Percentiles rank a stretch among this genome's conserved stretches.
Evolutionary conservation across 2,888 invertebrate genomes (phyloP).

Genomic region (Cosmopolites sordidus): DNA sequence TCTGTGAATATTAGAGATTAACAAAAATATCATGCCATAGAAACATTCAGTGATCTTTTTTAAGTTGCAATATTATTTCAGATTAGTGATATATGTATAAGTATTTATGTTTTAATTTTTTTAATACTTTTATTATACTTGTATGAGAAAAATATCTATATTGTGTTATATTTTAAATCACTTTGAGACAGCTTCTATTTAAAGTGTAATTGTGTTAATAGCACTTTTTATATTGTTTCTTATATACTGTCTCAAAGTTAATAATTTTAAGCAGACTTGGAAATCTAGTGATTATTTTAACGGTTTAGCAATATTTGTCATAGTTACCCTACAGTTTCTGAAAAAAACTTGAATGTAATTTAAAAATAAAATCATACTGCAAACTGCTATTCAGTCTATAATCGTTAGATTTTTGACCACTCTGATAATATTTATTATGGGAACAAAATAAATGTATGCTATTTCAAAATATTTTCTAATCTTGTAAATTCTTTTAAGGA

Average conservation of each 20-base stretch:
- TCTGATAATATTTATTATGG: slow-evolving; percentile 21
- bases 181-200: slow-evolving; percentile 4
- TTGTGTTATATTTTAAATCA: slow-evolving; percentile 6
- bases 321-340: slow-evolving; percentile 13
- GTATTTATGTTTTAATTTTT: slow-evolving; percentile 14
- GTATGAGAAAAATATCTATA: background rate
- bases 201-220: background rate
- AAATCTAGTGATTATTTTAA: slow-evolving; percentile 18
- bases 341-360: slow-evolving; percentile 6
- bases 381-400: slow-evolving; percentile 7
- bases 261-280: background rate
- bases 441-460: slow-evolving; percentile 28
- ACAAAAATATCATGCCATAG: slow-evolving; percentile 18
- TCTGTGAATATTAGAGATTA: slow-evolving; percentile 17
- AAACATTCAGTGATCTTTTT: slow-evolving; percentile 33
- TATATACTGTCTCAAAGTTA: background rate
- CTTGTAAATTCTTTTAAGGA: background rate
- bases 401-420: slow-evolving; percentile 17
- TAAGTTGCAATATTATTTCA: slow-evolving; percentile 20
- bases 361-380: slow-evolving; percentile 9
- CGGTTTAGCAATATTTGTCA: slow-evolving; percentile 10
- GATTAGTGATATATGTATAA: slow-evolving; percentile 11
- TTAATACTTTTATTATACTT: slow-evolving; percentile 5
- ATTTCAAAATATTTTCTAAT: slow-evolving; percentile 5
- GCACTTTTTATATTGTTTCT: background rate